These are phyloP conservation scores for Strix uralensis DNA, from an alignment of 2,113 vertebrate genomes.

Conservation along the genomic window DNA sequence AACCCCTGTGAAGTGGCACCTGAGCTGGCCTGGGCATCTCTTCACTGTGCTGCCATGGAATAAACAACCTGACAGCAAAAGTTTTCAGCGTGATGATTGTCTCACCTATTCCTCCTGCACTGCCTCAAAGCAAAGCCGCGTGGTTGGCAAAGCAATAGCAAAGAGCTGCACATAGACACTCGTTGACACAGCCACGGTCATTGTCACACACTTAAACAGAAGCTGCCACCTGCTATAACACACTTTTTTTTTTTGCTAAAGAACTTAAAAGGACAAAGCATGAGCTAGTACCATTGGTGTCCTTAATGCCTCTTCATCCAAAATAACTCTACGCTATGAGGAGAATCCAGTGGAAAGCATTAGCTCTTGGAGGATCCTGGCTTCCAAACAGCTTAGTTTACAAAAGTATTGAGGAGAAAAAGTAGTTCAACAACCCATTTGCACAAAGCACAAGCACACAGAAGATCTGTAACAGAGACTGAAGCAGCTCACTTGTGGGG, in stretches of 20 bases:
- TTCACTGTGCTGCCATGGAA: background rate
- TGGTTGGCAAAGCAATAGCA: background rate
- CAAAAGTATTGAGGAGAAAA: background rate
- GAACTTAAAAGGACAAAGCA: background rate
- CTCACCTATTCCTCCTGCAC: background rate
- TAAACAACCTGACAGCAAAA: background rate
- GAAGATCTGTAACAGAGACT: background rate
- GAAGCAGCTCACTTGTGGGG: background rate
- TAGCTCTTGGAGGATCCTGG: background rate
- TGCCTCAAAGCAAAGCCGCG: background rate
- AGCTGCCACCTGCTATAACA: background rate
- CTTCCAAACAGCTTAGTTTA: background rate
- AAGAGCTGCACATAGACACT: background rate
- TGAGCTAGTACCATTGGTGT: background rate
- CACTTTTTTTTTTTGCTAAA: background rate
- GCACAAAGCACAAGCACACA: conserved; percentile 28
- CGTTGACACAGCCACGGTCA: background rate
- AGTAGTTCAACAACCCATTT: background rate
- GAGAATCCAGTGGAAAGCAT: background rate
- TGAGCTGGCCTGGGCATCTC: background rate
- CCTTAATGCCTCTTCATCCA: conserved; percentile 1
- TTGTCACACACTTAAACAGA: background rate
- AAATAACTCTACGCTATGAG: background rate
- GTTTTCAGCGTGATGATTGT: background rate
- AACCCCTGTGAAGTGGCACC: rapidly evolving